Evolutionary conservation across 2,888 invertebrate species (phyloP).

Genomic region (Eustalomyia histrio): DNA sequence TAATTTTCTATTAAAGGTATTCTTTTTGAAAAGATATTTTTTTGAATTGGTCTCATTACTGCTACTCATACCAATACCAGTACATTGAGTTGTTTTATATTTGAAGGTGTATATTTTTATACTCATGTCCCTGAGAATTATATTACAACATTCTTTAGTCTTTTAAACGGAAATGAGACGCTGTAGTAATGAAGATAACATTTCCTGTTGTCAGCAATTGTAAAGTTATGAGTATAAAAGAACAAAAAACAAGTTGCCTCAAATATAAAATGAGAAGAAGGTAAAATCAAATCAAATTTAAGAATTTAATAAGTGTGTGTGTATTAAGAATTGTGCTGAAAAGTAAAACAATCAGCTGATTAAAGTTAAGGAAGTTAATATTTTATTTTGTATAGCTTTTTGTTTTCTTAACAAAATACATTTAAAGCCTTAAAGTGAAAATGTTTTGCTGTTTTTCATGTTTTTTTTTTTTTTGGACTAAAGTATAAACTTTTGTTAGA

Average conservation of each 20-base stretch:
- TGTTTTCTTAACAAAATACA: not conserved
- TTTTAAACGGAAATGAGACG: constrained; percentile 68
- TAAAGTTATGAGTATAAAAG: constrained; percentile 64
- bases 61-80: not conserved
- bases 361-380: constrained; percentile 35
- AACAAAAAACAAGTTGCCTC: constrained; percentile 33
- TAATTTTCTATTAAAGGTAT: too few relatives aligned
- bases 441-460: not conserved
- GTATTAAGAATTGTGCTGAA: constrained; percentile 44
- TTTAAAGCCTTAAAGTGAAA: constrained; percentile 1
- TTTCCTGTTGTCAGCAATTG: constrained; percentile 74
- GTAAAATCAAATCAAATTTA: constrained; percentile 20
- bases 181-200: constrained; percentile 75
- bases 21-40: too few relatives aligned
- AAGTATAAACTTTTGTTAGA: not conserved
- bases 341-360: constrained; percentile 64
- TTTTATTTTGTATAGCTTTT: not conserved
- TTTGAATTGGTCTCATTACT: not conserved
- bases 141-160: constrained; percentile 27
- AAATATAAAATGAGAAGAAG: constrained; percentile 21
- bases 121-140: constrained; percentile 20
- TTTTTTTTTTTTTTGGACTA: not conserved
- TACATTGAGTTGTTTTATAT: not conserved
- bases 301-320: constrained; percentile 40
- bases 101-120: not conserved